Evolutionary conservation across 2,888 invertebrate species (phyloP), one percentile per base, ranked within the genome.

Genomic region (Apodemia hepburni): DNA sequence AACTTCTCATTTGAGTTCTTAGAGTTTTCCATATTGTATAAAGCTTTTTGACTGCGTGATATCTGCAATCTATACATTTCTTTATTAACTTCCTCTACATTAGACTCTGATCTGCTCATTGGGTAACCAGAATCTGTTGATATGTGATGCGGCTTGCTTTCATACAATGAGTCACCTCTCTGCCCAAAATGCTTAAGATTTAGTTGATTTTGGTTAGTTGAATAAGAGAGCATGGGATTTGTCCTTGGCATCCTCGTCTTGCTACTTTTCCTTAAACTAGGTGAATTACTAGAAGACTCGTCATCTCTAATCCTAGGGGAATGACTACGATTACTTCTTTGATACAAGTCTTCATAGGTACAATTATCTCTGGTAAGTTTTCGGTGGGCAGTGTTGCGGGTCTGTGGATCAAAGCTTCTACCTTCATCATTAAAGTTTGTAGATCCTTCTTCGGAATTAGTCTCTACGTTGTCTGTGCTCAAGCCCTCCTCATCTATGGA

Each of bases 141-240:
- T 67, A 90, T 89, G 70, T 90, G 88, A 65, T 91, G 88, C 60
- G 90, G 89, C 66, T 89, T 89, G 72, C 84, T 88, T 74, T 91
- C 88, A 73, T 91, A 92, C 12, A 88, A 70, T 0, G 87, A 78
- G 71, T 92, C 91, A 5, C 85, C 86, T 69, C 89, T 77, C 73
- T 92, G 92, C 8, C 92, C 92, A 69, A 92, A 92, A 69, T 92
- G 92, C 70, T 88, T 92, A 59, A 89, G 74, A 68, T 89, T 91
- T 9, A 88, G 74, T 69, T 86, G 87, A 66, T 87, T 90, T 72
- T 90, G 91, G 64, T 85, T 88, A 0, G 91, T 87, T 9, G 90
- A 88, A 74, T 92, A 92, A 65, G 91, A 93, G 72, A 92, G 87
- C 85, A 92, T 85, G 2, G 93, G 94, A 77, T 94, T 93, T 58